A percentile compares a stretch with the other conserved stretches of the same genome.
These are phyloP conservation scores for Malthinus seriepunctatus DNA, from an alignment of 2,888 invertebrate genomes.

Conservation along the genomic window DNA sequence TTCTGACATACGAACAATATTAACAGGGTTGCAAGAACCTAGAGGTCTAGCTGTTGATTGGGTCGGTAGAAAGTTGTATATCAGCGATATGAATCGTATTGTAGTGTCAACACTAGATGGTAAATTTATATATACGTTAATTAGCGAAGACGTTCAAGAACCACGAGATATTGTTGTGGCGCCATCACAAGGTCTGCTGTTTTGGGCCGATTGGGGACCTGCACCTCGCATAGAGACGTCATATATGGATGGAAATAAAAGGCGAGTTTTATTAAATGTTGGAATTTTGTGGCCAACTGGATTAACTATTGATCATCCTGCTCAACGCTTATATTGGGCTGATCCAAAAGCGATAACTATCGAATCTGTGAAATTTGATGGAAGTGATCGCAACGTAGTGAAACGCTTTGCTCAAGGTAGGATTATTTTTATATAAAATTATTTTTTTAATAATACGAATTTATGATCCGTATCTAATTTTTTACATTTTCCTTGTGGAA, in stretches of 20 bases:
- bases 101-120: conserved; percentile 63
- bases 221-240: conserved; percentile 65
- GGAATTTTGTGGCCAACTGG: conserved; percentile 75
- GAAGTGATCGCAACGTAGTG: conserved; percentile 66
- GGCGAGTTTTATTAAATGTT: conserved; percentile 58
- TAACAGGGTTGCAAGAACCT: conserved; percentile 64
- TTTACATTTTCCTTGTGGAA: too few relatives aligned
- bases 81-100: conserved; percentile 62
- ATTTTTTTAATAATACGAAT: too few relatives aligned
- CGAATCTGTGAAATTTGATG: conserved; percentile 71
- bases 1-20: conserved; percentile 39
- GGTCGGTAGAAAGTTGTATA: conserved; percentile 69
- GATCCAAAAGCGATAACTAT: conserved; percentile 78
- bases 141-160: conserved; percentile 60
- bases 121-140: conserved; percentile 59
- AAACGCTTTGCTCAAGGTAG: conserved; percentile 60
- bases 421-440: conserved; percentile 5
- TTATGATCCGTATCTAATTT: too few relatives aligned
- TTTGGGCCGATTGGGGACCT: conserved; percentile 77
- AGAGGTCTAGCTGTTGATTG: conserved; percentile 78
- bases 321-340: conserved; percentile 79
- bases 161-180: conserved; percentile 72
- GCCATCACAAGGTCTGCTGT: conserved; percentile 67
- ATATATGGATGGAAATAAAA: conserved; percentile 65
- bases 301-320: conserved; percentile 74